These are phyloP conservation scores for Drosophila carrolli DNA, from an alignment of 1,140 invertebrate species.

Conservation along the genomic window DNA sequence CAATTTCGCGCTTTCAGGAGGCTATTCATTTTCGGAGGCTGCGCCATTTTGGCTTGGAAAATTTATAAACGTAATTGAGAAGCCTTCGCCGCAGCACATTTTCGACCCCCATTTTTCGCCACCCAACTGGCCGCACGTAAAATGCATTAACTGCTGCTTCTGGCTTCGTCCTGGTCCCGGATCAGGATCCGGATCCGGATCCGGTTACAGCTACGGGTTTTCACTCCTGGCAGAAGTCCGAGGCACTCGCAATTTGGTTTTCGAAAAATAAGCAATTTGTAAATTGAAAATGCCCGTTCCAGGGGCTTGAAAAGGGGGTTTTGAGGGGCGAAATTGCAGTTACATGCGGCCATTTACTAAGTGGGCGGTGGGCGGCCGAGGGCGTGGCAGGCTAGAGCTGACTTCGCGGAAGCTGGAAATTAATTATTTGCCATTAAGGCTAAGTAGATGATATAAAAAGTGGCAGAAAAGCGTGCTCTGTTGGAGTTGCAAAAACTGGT, in stretches of 20 bases:
- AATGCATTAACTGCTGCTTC: conserved; percentile 77
- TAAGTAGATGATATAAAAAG: conserved; percentile 84
- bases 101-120: conserved; percentile 7
- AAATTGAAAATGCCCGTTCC: conserved; percentile 77
- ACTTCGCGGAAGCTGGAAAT: conserved; percentile 79
- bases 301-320: conserved; percentile 4
- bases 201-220: conserved; percentile 40
- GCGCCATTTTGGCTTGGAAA: conserved; percentile 74
- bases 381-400: conserved; percentile 28
- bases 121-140: conserved; percentile 72
- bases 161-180: conserved; percentile 30
- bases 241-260: conserved; percentile 81
- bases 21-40: conserved; percentile 67
- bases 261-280: conserved; percentile 83
- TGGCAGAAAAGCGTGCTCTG: conserved; percentile 52
- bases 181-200: conserved; percentile 40
- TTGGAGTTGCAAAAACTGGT: neutral
- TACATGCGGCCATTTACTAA: conserved; percentile 50
- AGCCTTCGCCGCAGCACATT: conserved; percentile 39
- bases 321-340: conserved; percentile 42
- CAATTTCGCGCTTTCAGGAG: conserved; percentile 7
- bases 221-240: conserved; percentile 55
- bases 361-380: conserved; percentile 32
- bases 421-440: conserved; percentile 85
- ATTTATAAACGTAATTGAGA: conserved; percentile 80